Percentiles rank a stretch among this genome's conserved stretches.
Conservation (phyloP, 1,140 invertebrate species). For the Drosophila virilis region DNA sequence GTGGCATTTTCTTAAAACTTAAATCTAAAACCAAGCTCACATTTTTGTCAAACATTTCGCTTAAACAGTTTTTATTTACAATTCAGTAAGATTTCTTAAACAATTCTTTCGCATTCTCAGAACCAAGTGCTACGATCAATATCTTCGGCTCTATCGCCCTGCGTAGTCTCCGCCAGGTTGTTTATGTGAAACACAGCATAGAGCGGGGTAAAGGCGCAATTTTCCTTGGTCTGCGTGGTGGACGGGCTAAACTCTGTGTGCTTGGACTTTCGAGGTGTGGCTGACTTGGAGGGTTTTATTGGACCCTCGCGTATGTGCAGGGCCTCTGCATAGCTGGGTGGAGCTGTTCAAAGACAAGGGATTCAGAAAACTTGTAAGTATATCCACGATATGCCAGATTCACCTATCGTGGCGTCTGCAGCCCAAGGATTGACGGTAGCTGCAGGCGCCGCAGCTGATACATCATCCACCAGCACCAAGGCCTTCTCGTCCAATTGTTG, state of each 20-base stretch:
- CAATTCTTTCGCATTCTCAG: slow-evolving; percentile 1
- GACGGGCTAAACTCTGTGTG: slow-evolving; percentile 5
- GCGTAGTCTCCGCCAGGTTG: slow-evolving; percentile 10
- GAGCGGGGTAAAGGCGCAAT: slow-evolving; percentile 46
- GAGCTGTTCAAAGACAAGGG: slow-evolving; percentile 28
- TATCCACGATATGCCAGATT: not conserved
- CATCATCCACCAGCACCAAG: slow-evolving; percentile 40
- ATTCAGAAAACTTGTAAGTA: no score
- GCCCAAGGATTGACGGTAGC: slow-evolving; percentile 47
- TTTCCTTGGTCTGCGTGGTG: not conserved
- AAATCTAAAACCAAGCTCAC: not conserved
- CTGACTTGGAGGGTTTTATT: not conserved
- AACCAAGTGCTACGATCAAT: slow-evolving; percentile 54
- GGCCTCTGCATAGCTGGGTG: slow-evolving; percentile 61
- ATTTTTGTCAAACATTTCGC: not conserved
- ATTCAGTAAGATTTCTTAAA: not conserved
- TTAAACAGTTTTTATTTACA: not conserved
- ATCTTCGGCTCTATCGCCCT: slow-evolving; percentile 21
- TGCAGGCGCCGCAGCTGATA: not conserved
- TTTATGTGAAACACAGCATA: slow-evolving; percentile 69
- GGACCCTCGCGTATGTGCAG: slow-evolving; percentile 39
- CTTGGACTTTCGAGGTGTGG: not conserved
- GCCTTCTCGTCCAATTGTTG: slow-evolving; percentile 63
- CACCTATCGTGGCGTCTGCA: slow-evolving; percentile 53
- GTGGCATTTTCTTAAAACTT: not conserved